These are phyloP conservation scores for Apodemia hepburni DNA, from an alignment of 2,888 invertebrate species.

Conservation along the genomic window DNA sequence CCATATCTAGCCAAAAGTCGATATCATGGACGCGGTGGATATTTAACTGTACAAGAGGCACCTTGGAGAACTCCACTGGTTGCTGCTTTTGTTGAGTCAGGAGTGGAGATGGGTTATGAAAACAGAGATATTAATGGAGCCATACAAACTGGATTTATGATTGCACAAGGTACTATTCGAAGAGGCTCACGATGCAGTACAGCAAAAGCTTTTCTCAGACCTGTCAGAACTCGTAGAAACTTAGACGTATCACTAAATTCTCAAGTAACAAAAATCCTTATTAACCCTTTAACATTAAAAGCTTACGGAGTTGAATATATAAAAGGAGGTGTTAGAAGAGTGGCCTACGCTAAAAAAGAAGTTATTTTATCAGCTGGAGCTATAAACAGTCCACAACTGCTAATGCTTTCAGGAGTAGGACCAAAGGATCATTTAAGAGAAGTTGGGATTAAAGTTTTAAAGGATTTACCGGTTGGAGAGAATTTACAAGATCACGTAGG, in stretches of 20 bases:
- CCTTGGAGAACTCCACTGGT: slow-evolving; percentile 92
- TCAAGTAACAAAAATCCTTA: slow-evolving; percentile 87
- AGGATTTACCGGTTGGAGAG: slow-evolving; percentile 88
- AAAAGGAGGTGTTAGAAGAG: slow-evolving; percentile 84
- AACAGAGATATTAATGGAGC: slow-evolving; percentile 92
- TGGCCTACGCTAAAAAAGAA: slow-evolving; percentile 88
- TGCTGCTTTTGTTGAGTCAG: slow-evolving; percentile 90
- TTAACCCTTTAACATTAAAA: slow-evolving; percentile 86
- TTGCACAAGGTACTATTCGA: slow-evolving; percentile 89
- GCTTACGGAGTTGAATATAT: slow-evolving; percentile 91
- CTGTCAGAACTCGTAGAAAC: slow-evolving; percentile 87
- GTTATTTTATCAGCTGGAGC: slow-evolving; percentile 94
- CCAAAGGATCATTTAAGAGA: slow-evolving; percentile 84
- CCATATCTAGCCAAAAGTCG: slow-evolving; percentile 86
- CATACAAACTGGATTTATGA: slow-evolving; percentile 89
- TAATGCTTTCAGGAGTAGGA: slow-evolving; percentile 94
- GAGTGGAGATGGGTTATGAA: slow-evolving; percentile 90
- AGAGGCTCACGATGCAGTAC: slow-evolving; percentile 91
- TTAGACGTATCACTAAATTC: slow-evolving; percentile 90
- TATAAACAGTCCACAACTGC: slow-evolving; percentile 93
- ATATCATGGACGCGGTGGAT: slow-evolving; percentile 88
- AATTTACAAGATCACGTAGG: slow-evolving; percentile 95
- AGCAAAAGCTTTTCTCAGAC: slow-evolving; percentile 92
- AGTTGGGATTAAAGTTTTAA: slow-evolving; percentile 86
- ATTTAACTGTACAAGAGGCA: slow-evolving; percentile 89